Evolutionary conservation across 2,797 vertebrate genomes (phyloP).

Genomic region (Pantherophis alleghaniensis): DNA sequence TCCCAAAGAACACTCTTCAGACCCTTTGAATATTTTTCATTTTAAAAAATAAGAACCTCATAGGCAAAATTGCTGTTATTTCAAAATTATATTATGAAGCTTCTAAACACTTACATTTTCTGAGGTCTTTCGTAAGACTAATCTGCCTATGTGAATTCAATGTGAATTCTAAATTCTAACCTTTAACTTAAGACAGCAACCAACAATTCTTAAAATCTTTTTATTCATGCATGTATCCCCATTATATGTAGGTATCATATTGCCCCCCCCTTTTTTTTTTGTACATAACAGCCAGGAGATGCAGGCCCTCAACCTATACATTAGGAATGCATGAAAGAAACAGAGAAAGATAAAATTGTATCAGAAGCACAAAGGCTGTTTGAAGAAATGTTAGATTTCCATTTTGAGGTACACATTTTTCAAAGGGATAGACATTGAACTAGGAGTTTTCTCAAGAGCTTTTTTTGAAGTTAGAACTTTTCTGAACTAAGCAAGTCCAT

Average conservation of each 20-base stretch:
- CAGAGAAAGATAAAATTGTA: conserved; percentile 2
- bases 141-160: background rate
- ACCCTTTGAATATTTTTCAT: background rate
- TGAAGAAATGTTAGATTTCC: background rate
- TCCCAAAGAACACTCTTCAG: background rate
- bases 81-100: background rate
- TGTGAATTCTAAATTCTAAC: background rate
- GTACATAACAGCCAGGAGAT: conserved; percentile 9
- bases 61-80: background rate
- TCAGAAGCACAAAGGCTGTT: background rate
- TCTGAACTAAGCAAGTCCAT: background rate
- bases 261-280: background rate
- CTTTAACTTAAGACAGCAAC: background rate
- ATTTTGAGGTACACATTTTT: background rate
- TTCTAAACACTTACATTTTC: background rate
- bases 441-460: background rate
- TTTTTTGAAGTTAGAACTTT: background rate
- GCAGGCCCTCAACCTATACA: background rate
- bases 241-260: background rate
- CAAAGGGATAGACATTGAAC: background rate
- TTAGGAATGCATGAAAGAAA: background rate
- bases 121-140: background rate
- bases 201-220: background rate
- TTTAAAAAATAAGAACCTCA: background rate
- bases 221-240: background rate